phyloP scores from a whole-genome alignment of 2,797 vertebrate genomes.

The Glossophaga mutica region DNA sequence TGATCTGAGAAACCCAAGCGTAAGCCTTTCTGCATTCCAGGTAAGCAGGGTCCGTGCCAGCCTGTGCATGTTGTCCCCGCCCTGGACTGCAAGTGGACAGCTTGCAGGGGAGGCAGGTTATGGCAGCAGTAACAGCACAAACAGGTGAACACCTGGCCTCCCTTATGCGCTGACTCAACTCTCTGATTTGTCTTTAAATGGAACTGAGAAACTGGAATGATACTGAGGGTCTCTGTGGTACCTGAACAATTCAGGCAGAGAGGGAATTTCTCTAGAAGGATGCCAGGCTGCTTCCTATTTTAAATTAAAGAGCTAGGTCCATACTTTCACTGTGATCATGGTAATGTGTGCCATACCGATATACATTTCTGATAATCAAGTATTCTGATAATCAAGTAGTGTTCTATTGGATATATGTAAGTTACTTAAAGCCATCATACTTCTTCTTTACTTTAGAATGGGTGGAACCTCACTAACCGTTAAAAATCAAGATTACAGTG shows the following conservation, averaged over 20 bases:
- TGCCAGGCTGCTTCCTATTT: background rate
- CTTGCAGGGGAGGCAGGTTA: background rate
- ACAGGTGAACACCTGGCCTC: background rate
- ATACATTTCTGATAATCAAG: background rate
- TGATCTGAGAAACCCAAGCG: background rate
- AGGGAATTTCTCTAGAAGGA: background rate
- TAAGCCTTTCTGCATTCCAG: background rate
- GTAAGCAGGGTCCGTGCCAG: background rate
- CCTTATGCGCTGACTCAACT: background rate
- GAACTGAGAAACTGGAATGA: background rate
- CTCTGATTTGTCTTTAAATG: background rate
- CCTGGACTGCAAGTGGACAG: rapidly evolving
- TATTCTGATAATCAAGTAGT: background rate
- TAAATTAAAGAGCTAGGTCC: background rate
- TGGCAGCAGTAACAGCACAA: background rate
- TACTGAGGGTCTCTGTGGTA: background rate
- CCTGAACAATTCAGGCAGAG: background rate
- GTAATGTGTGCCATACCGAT: background rate
- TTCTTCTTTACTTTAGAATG: background rate
- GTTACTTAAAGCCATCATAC: background rate
- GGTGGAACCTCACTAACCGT: background rate
- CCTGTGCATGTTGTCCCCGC: rapidly evolving
- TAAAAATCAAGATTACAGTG: background rate
- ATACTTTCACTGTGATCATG: background rate
- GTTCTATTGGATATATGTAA: background rate